Evolutionary conservation across 2,888 invertebrate species (phyloP), one percentile per base, ranked within the genome.

Genomic region (Cylindroiulus punctatus): DNA sequence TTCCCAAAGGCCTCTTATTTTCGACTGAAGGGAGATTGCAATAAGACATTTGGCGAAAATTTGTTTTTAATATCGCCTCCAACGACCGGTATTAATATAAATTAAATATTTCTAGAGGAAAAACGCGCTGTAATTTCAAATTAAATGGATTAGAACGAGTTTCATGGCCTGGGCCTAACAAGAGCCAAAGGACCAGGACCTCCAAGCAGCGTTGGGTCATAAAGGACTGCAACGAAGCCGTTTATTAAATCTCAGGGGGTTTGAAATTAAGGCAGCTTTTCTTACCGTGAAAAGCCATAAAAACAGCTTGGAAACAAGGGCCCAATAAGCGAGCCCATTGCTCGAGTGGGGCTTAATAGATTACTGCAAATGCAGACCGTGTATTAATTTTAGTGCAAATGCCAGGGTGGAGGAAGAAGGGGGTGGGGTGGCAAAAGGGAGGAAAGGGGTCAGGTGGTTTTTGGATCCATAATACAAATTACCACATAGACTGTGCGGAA

Each of bases 61-160:
- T 65, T 65, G 65, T 65, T 65, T 65, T 65, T 65, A 65, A 65
- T 65, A 65, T 65, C 65, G 65, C 65, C 65, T 65, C 65, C 65
- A 65, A 65, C 65, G 65, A 65, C 65, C 65, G 65, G 65, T 65
- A 65, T 65, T 65, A 65, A 65, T 65, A 65, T 65, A 65, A 65
- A 65, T 65, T 65, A 65, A 65, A 65, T 65, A 65, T 65, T 65
- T 65, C 26, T 26, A 65, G 26, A 65, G 65, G 65, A 65, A 65
- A 65, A 65, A 65, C 57, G 26, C 26, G 26, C 14, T 65, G 65
- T 65, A 65, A 65, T 26, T 65, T 65, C 65, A 65, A 65, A 65
- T 65, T 65, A 65, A 65, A 65, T 65, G 65, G 26, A 65, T 65
- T 65, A 65, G 65, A 65, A 65, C n/a, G 65, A 65, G 65, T 12